These are phyloP conservation scores for Tenthredo notha DNA, from an alignment of 2,888 invertebrate genomes.

Conservation along the genomic window DNA sequence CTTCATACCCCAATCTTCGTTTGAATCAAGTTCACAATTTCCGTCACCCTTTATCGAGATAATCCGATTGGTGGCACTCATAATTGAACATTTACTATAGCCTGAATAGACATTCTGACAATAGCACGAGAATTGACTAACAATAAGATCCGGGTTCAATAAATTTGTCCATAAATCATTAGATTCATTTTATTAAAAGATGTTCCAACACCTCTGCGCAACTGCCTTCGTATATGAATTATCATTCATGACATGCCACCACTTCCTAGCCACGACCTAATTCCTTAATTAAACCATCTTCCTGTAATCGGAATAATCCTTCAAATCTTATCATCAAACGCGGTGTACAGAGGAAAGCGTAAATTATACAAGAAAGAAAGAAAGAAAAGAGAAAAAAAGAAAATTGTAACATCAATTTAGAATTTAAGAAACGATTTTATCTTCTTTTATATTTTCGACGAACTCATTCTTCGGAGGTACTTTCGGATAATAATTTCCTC, in stretches of 20 bases:
- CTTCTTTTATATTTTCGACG: background rate
- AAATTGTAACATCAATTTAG: background rate
- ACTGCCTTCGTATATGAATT: background rate
- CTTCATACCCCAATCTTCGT: background rate
- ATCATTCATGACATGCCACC: background rate
- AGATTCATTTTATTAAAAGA: background rate
- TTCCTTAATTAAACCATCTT: slow-evolving; percentile 1
- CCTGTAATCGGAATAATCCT: background rate
- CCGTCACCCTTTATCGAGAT: background rate
- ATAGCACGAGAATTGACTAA: background rate
- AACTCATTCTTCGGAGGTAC: background rate
- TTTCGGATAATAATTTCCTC: background rate
- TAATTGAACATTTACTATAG: background rate
- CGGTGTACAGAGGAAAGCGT: background rate
- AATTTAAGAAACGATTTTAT: background rate
- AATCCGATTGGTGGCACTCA: background rate
- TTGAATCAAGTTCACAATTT: background rate
- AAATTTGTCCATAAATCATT: background rate
- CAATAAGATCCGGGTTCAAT: background rate
- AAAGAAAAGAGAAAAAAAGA: background rate
- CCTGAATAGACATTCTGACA: background rate
- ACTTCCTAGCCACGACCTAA: background rate
- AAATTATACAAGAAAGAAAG: background rate
- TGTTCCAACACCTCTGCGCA: background rate
- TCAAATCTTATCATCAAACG: background rate